phyloP scores from a whole-genome alignment of 1,140 invertebrate species.

The Papilio polytes region DNA sequence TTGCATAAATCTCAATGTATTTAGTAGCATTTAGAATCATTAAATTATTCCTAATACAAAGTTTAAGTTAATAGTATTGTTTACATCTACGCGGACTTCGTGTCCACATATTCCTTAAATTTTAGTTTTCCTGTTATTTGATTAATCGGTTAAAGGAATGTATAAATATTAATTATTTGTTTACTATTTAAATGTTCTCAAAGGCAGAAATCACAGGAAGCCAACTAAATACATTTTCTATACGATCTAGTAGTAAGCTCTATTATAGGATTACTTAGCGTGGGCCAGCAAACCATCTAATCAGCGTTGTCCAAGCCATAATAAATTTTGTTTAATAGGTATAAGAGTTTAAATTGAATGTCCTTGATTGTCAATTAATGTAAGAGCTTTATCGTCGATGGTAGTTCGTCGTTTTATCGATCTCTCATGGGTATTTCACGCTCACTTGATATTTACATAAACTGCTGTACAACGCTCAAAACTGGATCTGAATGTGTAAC shows the following conservation, averaged over 20 bases:
- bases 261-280: slow-evolving; percentile 51
- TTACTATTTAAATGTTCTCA: background rate
- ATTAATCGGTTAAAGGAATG: background rate
- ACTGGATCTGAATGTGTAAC: slow-evolving; percentile 62
- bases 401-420: slow-evolving; percentile 51
- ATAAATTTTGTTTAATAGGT: slow-evolving; percentile 21
- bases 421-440: slow-evolving; percentile 53
- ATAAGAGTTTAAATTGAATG: slow-evolving; percentile 29
- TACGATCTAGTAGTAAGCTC: slow-evolving; percentile 40
- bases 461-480: slow-evolving; percentile 56
- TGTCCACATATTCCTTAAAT: background rate
- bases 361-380: slow-evolving; percentile 8
- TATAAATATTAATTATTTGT: background rate
- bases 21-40: background rate
- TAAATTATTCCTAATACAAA: background rate
- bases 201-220: slow-evolving; percentile 44
- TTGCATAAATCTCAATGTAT: background rate
- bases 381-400: slow-evolving; percentile 20
- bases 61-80: background rate
- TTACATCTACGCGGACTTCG: background rate
- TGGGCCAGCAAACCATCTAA: background rate
- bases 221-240: slow-evolving; percentile 47
- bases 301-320: slow-evolving; percentile 25
- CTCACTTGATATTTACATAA: slow-evolving; percentile 63
- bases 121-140: background rate